These are phyloP conservation scores for Aleiodes alternator DNA, from an alignment of 2,888 invertebrate genomes.

Conservation along the genomic window DNA sequence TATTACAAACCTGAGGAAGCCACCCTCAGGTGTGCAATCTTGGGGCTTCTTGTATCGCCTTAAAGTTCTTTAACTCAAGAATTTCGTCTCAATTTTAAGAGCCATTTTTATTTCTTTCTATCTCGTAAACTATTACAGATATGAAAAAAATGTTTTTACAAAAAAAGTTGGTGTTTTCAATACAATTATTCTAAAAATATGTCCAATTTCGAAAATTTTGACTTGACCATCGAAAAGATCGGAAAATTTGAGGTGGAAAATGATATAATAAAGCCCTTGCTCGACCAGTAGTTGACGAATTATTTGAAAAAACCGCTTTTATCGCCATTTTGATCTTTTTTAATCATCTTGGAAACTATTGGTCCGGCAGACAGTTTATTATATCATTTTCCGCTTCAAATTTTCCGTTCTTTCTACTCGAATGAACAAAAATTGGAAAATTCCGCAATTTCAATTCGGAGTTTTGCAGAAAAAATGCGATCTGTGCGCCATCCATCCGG, in stretches of 20 bases:
- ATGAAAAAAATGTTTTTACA: not conserved
- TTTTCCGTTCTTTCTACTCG: too few species aligned
- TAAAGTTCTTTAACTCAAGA: slow-evolving; percentile 2
- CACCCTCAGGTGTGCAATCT: slow-evolving; percentile 72
- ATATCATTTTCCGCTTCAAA: too few species aligned
- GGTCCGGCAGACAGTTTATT: too few species aligned
- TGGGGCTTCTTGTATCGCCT: slow-evolving; percentile 64
- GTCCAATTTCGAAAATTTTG: too few species aligned
- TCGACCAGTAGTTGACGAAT: too few species aligned
- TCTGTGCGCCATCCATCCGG: too few species aligned
- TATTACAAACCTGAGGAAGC: slow-evolving; percentile 65
- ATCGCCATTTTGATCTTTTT: not conserved
- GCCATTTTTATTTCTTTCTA: not conserved
- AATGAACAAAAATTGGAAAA: too few species aligned
- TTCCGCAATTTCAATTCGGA: slow-evolving; percentile 33
- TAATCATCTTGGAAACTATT: not conserved
- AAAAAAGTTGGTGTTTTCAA: not conserved
- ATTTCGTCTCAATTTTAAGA: not conserved
- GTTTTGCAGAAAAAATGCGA: slow-evolving; percentile 47
- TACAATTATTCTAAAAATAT: too few species aligned
- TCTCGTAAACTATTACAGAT: not conserved
- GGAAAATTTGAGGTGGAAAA: too few species aligned
- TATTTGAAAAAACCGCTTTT: not conserved
- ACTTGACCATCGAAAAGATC: too few species aligned
- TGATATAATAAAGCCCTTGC: too few species aligned